These are phyloP conservation scores for Brachyhypopomus gauderio DNA, from an alignment of 2,113 vertebrate genomes.

Conservation along the genomic window DNA sequence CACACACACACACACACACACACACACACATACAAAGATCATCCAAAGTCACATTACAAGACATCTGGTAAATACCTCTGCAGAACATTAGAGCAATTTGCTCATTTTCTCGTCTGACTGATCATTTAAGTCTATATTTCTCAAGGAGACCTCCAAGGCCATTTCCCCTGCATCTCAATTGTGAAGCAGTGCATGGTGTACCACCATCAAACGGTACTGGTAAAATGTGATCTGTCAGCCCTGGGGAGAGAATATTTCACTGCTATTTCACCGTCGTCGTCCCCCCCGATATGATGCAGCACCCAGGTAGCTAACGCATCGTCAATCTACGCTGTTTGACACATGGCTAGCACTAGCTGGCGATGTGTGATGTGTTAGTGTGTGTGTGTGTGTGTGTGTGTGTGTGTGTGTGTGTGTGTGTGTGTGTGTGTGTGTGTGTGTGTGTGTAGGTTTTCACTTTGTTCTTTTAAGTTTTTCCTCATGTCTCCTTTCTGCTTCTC, in stretches of 20 bases:
- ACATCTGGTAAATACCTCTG: background rate
- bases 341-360: conserved; percentile 62
- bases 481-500: no score
- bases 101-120: background rate
- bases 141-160: conserved; percentile 47
- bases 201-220: conserved; percentile 54
- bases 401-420: conserved; percentile 6
- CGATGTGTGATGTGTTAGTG: conserved; percentile 42
- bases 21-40: conserved; percentile 1
- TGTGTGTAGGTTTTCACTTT: background rate
- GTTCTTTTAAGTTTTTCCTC: no score
- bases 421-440: conserved; percentile 21
- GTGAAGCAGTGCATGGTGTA: conserved; percentile 32
- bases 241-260: conserved; percentile 67
- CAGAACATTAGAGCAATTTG: background rate
- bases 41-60: no score
- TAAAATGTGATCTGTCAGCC: conserved; percentile 71
- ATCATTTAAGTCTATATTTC: background rate
- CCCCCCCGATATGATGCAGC: conserved; percentile 63
- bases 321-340: conserved; percentile 73
- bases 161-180: conserved; percentile 65
- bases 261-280: conserved; percentile 72
- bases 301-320: conserved; percentile 61
- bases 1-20: conserved; percentile 16
- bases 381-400: conserved; percentile 18